Percentiles rank a stretch among this genome's conserved stretches.
phyloP scores from a whole-genome alignment of 1,140 invertebrate genomes.

The Ips nitidus region DNA sequence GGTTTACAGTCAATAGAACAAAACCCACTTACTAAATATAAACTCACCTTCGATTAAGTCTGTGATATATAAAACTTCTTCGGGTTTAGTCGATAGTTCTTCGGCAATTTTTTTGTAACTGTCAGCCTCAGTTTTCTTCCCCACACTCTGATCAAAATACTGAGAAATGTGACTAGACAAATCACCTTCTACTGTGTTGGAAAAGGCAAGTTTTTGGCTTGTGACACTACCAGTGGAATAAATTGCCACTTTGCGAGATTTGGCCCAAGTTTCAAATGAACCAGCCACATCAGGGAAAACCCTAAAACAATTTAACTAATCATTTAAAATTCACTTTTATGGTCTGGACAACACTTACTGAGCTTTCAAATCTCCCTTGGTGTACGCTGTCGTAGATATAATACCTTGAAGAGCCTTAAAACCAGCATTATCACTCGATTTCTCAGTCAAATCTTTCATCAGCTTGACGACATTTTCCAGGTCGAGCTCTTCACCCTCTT shows the following conservation, averaged over 20 bases:
- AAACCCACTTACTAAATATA: background rate
- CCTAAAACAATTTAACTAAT: slow-evolving; percentile 20
- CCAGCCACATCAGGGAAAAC: slow-evolving; percentile 48
- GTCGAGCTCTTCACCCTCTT: slow-evolving; percentile 55
- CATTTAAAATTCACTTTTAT: slow-evolving; percentile 2
- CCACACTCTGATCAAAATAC: slow-evolving; percentile 83
- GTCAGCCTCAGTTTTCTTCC: slow-evolving; percentile 69
- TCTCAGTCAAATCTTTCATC: slow-evolving; percentile 74
- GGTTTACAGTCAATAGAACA: no score
- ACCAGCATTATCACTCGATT: slow-evolving; percentile 75
- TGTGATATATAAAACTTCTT: slow-evolving; percentile 81
- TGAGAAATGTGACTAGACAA: slow-evolving; percentile 72
- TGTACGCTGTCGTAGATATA: slow-evolving; percentile 85
- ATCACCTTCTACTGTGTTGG: slow-evolving; percentile 75
- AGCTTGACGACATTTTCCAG: slow-evolving; percentile 64
- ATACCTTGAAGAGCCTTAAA: slow-evolving; percentile 87
- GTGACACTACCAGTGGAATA: slow-evolving; percentile 92
- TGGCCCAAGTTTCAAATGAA: slow-evolving; percentile 72
- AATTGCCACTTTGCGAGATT: slow-evolving; percentile 74
- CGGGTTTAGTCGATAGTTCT: slow-evolving; percentile 62
- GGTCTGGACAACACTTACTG: slow-evolving; percentile 70
- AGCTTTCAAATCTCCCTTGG: slow-evolving; percentile 73
- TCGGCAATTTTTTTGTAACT: slow-evolving; percentile 78
- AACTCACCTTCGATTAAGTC: slow-evolving; percentile 74
- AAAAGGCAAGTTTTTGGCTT: slow-evolving; percentile 88